These are phyloP conservation scores for Thunnus albacares DNA, from an alignment of 2,797 vertebrate species.

Conservation along the genomic window DNA sequence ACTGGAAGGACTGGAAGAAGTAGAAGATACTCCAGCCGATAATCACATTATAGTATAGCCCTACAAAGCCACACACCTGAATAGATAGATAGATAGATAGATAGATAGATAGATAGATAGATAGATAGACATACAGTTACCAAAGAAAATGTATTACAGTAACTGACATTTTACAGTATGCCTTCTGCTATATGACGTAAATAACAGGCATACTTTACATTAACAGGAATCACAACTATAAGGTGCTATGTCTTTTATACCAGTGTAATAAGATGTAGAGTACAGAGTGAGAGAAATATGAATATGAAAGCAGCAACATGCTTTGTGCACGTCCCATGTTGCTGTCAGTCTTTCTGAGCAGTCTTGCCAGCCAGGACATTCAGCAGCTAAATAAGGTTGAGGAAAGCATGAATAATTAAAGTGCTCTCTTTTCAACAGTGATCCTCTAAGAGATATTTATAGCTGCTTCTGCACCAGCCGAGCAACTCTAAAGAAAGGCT, in stretches of 20 bases:
- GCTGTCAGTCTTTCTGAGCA: constrained; percentile 61
- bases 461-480: constrained; percentile 62
- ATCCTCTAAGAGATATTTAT: constrained; percentile 81
- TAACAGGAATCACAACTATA: background rate
- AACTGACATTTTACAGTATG: background rate
- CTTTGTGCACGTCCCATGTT: constrained; percentile 41
- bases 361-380: constrained; percentile 66
- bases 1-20: constrained; percentile 96
- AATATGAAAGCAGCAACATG: constrained; percentile 29
- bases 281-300: constrained; percentile 7
- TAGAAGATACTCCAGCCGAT: constrained; percentile 97
- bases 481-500: constrained; percentile 56
- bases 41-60: constrained; percentile 95
- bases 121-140: constrained; percentile 1
- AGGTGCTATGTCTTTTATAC: constrained; percentile 1
- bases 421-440: constrained; percentile 74
- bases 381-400: constrained; percentile 69
- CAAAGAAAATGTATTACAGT: background rate
- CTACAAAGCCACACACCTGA: constrained; percentile 94
- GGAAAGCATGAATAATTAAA: constrained; percentile 84
- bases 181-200: background rate
- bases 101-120: constrained; percentile 14
- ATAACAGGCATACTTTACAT: background rate
- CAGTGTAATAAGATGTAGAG: constrained; percentile 10
- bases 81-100: constrained; percentile 26